Percentiles rank a stretch among this genome's conserved stretches.
Conservation (phyloP, 2,888 invertebrate genomes). For the Tubulanus polymorphus region DNA sequence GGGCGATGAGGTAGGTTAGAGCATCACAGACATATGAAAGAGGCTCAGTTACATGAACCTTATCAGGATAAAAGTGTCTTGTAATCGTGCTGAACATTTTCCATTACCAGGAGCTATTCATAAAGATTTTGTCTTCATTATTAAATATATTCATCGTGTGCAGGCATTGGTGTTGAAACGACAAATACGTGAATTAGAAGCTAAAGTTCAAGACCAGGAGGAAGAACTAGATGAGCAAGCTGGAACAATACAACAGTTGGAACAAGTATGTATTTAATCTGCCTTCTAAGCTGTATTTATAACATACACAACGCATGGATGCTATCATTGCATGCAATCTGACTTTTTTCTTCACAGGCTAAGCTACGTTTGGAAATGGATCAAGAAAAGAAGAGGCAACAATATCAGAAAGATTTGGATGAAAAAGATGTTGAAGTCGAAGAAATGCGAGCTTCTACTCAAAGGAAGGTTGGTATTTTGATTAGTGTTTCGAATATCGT, state of each 20-base stretch:
- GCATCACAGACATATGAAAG: no score
- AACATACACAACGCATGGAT: not conserved
- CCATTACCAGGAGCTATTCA: no score
- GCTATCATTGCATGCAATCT: not conserved
- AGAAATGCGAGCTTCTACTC: slow-evolving; percentile 81
- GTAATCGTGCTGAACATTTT: no score
- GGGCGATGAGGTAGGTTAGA: slow-evolving; percentile 28
- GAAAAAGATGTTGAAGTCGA: slow-evolving; percentile 91
- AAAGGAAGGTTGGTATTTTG: slow-evolving; percentile 73
- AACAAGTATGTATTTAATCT: slow-evolving; percentile 60
- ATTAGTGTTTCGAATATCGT: no score
- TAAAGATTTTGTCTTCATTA: no score
- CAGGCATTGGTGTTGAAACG: slow-evolving; percentile 68
- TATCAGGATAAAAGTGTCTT: no score
- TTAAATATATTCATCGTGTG: not conserved
- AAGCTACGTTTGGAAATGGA: slow-evolving; percentile 91
- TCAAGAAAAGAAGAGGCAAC: slow-evolving; percentile 85
- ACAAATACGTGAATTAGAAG: slow-evolving; percentile 80
- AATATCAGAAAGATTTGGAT: slow-evolving; percentile 81
- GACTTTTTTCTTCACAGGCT: slow-evolving; percentile 54
- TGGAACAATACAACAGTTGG: slow-evolving; percentile 81
- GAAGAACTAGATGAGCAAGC: slow-evolving; percentile 95
- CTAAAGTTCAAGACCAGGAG: slow-evolving; percentile 71
- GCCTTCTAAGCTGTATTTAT: not conserved
- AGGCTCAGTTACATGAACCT: no score